Percentiles rank a stretch among this genome's conserved stretches.
phyloP scores from a whole-genome alignment of 2,888 invertebrate genomes.

The Sicus ferrugineus region DNA sequence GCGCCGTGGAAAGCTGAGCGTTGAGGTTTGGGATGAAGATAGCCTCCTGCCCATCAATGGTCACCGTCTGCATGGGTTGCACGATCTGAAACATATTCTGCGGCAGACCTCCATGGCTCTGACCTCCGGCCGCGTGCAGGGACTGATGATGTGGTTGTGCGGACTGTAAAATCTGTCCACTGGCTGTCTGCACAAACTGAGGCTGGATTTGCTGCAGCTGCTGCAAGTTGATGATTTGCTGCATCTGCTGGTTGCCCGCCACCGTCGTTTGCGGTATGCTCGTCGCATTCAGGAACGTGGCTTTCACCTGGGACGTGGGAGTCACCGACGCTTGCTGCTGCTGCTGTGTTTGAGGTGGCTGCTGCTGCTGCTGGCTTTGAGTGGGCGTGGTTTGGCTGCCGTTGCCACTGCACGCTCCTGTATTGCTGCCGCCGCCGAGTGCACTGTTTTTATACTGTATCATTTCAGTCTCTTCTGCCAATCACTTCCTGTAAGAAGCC shows the following conservation, averaged over 20 bases:
- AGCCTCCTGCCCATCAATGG: constrained; percentile 92
- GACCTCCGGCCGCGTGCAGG: constrained; percentile 26
- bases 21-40: constrained; percentile 86
- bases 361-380: constrained; percentile 38
- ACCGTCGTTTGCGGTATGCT: constrained; percentile 33
- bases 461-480: constrained; percentile 44
- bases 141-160: constrained; percentile 33
- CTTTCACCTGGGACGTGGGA: constrained; percentile 49
- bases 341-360: constrained; percentile 38
- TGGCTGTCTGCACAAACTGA: constrained; percentile 49
- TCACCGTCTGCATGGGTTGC: constrained; percentile 88
- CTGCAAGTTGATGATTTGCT: constrained; percentile 57
- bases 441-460: constrained; percentile 54
- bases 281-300: constrained; percentile 44
- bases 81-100: constrained; percentile 67
- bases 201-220: constrained; percentile 48
- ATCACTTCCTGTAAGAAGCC: neutral
- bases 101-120: constrained; percentile 42
- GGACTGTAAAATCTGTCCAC: constrained; percentile 21
- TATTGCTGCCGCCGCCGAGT: constrained; percentile 37
- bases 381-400: constrained; percentile 40
- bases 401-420: constrained; percentile 37
- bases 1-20: constrained; percentile 62
- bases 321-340: constrained; percentile 43
- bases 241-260: constrained; percentile 44